A percentile compares a stretch with the other conserved stretches of the same genome.
Conservation (phyloP, 2,888 invertebrate species). For the Hypomecis punctinalis region DNA sequence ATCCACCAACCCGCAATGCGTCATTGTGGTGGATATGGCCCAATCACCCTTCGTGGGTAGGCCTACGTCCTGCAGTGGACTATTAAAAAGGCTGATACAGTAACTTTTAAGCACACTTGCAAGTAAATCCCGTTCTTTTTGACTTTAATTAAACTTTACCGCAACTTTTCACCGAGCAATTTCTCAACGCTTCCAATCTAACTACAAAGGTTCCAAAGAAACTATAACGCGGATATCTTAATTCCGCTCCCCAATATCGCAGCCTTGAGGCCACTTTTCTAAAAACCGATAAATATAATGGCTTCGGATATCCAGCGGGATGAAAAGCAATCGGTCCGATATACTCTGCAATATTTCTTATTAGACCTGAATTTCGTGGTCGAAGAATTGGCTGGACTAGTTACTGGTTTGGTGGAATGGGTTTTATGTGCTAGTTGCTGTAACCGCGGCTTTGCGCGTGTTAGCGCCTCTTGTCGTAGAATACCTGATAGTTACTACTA, state of each 20-base stretch:
- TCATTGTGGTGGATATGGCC: too few relatives aligned
- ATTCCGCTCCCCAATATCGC: slow-evolving; percentile 61
- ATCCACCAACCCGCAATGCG: too few relatives aligned
- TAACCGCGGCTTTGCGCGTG: too few relatives aligned
- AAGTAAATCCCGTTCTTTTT: not conserved
- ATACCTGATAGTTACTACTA: too few relatives aligned
- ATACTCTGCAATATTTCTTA: slow-evolving; percentile 61
- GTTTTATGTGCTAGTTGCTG: not conserved
- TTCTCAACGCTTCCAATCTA: slow-evolving; percentile 1
- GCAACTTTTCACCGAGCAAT: not conserved
- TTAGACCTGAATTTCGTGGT: slow-evolving; percentile 51
- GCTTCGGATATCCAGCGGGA: slow-evolving; percentile 64
- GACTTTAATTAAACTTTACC: not conserved
- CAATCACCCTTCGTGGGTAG: too few relatives aligned
- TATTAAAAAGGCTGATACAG: too few relatives aligned
- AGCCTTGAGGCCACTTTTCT: slow-evolving; percentile 67
- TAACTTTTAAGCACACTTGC: too few relatives aligned
- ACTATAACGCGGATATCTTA: slow-evolving; percentile 51
- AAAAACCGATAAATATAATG: slow-evolving; percentile 77
- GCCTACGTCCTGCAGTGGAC: too few relatives aligned
- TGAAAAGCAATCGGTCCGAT: slow-evolving; percentile 66
- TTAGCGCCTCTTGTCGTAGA: too few relatives aligned
- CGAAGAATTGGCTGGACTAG: slow-evolving; percentile 4
- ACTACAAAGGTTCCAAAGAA: slow-evolving; percentile 34
- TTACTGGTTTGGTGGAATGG: not conserved